Base-by-base conservation (phyloP, 53 echinoderm and acorn worm genomes). In the Holothuria scabra region DNA sequence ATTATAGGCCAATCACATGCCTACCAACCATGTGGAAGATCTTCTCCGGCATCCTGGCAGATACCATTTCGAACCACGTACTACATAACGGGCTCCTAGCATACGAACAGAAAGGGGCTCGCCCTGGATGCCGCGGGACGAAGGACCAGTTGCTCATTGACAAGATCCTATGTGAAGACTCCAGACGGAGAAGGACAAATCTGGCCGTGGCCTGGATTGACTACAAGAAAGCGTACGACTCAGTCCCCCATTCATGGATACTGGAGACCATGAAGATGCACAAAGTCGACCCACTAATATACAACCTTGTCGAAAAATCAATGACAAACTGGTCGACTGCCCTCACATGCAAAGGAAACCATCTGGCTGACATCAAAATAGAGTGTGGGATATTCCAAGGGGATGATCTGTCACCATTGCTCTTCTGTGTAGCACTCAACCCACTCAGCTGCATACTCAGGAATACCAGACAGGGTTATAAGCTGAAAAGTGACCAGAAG, bases 221-320 rank as follows among this genome's bases (percentile, higher is more conserved):
- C 25, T 23, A 23, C 7, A 60, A 12, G 61, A 60, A 23, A 9
- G 35, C 35, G 6, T 35, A 35, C 6, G 6, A 35, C 35, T 35
- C 35, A 6, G 35, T 6, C 3, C 6, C 35, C 35, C 3, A 35
- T 6, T 35, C 3, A 4, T 35, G 35, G 35, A 35, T 35, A 6
- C 3, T 35, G 35, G 35, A 35, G 35, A 6, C 35, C 35, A 35
- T 35, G 35, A 35, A 3, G 35, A 35, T 24, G 24, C 60, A 3
- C 60, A 3, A 8, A 60, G 3, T 60, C 60, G 8, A 60, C 61
- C 61, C 61, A 60, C 10, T 60, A 18, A 60, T 60, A 60, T 60
- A 7, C 61, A 60, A 60, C 13, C 61, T 60, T 60, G 61, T 60
- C 61, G 61, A 60, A 60, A 12, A 60, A 60, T 60, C n/a, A 25